These are phyloP conservation scores for Microtus richardsoni DNA, from an alignment of 2,113 vertebrate genomes.

Conservation along the genomic window DNA sequence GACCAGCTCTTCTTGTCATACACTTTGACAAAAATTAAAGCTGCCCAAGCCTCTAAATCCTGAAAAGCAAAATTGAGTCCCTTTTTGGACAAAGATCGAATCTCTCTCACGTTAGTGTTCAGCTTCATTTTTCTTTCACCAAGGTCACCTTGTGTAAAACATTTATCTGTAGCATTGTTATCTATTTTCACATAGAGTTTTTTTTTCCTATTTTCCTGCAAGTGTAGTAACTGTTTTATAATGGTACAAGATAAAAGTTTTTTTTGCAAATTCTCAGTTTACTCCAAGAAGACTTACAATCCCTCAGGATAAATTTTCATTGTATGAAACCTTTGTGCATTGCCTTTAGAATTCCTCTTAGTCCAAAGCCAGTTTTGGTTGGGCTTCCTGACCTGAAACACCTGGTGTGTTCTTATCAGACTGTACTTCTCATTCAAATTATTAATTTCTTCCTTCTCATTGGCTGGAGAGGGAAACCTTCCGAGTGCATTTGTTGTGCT, in stretches of 20 bases:
- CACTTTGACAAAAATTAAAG: slow-evolving; percentile 98
- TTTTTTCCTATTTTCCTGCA: slow-evolving; percentile 97
- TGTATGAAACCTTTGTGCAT: slow-evolving; percentile 95
- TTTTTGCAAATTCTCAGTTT: slow-evolving; percentile 97
- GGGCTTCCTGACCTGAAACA: slow-evolving; percentile 99
- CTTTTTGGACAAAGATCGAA: slow-evolving; percentile 95
- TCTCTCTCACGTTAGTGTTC: slow-evolving; percentile 98
- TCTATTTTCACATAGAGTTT: slow-evolving; percentile 98
- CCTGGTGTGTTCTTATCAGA: slow-evolving; percentile 98
- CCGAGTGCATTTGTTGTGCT: background rate
- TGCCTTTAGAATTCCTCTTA: slow-evolving; percentile 99
- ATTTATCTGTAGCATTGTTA: slow-evolving; percentile 98
- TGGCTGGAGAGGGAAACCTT: background rate
- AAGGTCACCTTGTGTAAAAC: slow-evolving; percentile 99
- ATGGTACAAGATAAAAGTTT: slow-evolving; percentile 97
- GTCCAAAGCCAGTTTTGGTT: slow-evolving; percentile 99
- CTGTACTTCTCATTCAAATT: slow-evolving; percentile 99
- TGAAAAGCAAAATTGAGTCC: slow-evolving; percentile 99
- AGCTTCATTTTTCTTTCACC: slow-evolving; percentile 99
- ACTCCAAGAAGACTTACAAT: slow-evolving; percentile 99
- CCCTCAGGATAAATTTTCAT: slow-evolving; percentile 98
- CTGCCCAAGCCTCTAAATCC: slow-evolving; percentile 98
- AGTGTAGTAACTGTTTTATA: slow-evolving; percentile 97
- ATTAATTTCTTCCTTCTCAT: slow-evolving; percentile 96
- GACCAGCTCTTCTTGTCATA: slow-evolving; percentile 99